Conservation (phyloP, 2,113 vertebrate species). For the Cinclus cinclus region DNA sequence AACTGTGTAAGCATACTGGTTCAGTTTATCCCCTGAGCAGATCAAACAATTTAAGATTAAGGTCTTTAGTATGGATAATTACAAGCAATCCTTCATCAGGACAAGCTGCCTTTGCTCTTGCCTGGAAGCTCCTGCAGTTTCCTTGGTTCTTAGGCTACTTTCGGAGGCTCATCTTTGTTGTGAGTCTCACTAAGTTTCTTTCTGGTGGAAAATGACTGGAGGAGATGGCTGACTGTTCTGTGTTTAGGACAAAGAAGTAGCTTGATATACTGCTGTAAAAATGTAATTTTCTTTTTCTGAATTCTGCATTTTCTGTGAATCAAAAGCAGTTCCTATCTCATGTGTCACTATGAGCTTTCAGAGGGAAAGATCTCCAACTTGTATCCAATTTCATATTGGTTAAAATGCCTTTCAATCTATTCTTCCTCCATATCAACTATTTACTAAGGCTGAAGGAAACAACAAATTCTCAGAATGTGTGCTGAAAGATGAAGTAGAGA, state of each 20-base stretch:
- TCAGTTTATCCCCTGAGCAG: slow-evolving; percentile 17
- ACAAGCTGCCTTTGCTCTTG: neutral
- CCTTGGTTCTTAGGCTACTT: neutral
- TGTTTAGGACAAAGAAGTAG: neutral
- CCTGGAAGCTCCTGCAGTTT: neutral
- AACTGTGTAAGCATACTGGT: neutral
- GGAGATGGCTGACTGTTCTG: neutral
- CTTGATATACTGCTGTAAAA: neutral
- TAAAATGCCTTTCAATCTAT: neutral
- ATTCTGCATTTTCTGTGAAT: neutral
- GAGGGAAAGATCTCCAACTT: neutral
- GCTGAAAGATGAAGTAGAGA: neutral
- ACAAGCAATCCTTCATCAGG: neutral
- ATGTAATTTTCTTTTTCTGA: neutral
- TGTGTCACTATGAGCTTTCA: neutral
- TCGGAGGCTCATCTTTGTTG: neutral
- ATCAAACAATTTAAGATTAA: slow-evolving; percentile 45
- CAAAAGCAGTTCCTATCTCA: neutral
- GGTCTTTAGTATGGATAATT: slow-evolving; percentile 20
- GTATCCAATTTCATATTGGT: neutral
- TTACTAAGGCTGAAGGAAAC: neutral
- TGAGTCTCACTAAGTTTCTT: neutral
- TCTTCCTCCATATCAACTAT: neutral
- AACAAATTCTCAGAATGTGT: neutral
- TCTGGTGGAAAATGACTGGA: neutral